Base-by-base conservation (phyloP, 2,113 vertebrate genomes). In the Garra rufa region DNA sequence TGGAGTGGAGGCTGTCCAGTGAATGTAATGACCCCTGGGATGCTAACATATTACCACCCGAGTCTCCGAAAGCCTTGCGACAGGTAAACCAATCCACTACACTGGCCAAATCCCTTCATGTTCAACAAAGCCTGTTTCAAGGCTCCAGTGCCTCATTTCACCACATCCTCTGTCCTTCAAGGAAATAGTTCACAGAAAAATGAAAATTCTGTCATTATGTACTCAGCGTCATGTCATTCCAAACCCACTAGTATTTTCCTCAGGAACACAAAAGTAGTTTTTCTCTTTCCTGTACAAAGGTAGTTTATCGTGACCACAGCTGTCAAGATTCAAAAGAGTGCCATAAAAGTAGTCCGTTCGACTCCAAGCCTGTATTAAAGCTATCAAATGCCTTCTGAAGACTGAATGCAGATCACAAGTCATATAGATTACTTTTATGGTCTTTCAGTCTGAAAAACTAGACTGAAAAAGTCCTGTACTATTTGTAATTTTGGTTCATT, bases 1-100 rank as follows among this genome's bases (percentile, higher is more conserved):
- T 95, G 91, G 83, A 94, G 87, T 8, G 92, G 93, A 24, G 94
- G 94, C 26, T 93, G 94, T 86, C 94, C 94, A 28, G 93, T 94
- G 30, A 94, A 92, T 70, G 89, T 94, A 81, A 95, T 94, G 94
- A 87, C 87, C n/a, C 94, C 94, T 5, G 93, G 93, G n/a, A 88
- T 93, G 86, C 88, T 94, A 57, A 94, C 93, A 3, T 95, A 92
- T 88, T 93, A 92, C 90, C 93, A 94, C 41, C 91, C 92, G 0
- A 92, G 93, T 81, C 91, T 94, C 76, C 90, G 92, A 71, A 92
- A 63, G 69, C 92, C 93, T 38, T 92, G 87, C 86, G 93, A 91
- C 88, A 94, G 93, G 93, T 94, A 92, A 89, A 82, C 30, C 61
- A 21, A 34, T 57, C 15, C 46, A 76, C 59, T 11, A n/a, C 14